Evolutionary conservation across 2,797 vertebrate species (phyloP).

Genomic region (Caiman crocodilus): DNA sequence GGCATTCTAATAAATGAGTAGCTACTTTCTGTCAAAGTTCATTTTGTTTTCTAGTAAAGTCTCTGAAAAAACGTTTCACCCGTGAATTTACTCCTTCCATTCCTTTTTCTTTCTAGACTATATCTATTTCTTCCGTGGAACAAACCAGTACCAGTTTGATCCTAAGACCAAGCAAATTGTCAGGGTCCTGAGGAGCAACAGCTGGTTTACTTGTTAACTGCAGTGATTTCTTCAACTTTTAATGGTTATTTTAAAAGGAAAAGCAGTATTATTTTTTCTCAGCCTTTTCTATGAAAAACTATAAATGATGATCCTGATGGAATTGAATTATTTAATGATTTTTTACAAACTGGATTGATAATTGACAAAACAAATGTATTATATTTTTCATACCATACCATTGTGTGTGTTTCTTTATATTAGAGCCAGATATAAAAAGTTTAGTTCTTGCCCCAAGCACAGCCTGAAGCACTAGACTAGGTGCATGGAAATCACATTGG

Average conservation of each 20-base stretch:
- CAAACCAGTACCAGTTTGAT: conserved; percentile 77
- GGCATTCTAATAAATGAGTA: neutral
- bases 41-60: neutral
- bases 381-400: neutral
- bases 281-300: neutral
- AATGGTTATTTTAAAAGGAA: neutral
- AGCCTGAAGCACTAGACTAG: too few relatives aligned
- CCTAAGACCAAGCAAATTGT: conserved; percentile 57
- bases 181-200: conserved; percentile 58
- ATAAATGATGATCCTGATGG: conserved; percentile 4
- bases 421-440: neutral
- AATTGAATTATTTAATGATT: neutral
- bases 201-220: conserved; percentile 81
- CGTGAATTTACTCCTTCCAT: neutral
- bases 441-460: neutral
- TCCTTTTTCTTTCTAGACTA: conserved; percentile 67
- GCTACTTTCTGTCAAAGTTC: neutral
- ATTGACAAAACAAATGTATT: conserved; percentile 49
- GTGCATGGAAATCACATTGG: too few relatives aligned
- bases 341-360: neutral
- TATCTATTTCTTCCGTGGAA: conserved; percentile 80
- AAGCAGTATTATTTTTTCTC: neutral
- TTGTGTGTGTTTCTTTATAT: neutral
- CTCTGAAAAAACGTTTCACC: neutral
- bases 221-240: neutral